Evolutionary conservation across 2,113 vertebrate species (phyloP).

Genomic region (Thymallus thymallus): DNA sequence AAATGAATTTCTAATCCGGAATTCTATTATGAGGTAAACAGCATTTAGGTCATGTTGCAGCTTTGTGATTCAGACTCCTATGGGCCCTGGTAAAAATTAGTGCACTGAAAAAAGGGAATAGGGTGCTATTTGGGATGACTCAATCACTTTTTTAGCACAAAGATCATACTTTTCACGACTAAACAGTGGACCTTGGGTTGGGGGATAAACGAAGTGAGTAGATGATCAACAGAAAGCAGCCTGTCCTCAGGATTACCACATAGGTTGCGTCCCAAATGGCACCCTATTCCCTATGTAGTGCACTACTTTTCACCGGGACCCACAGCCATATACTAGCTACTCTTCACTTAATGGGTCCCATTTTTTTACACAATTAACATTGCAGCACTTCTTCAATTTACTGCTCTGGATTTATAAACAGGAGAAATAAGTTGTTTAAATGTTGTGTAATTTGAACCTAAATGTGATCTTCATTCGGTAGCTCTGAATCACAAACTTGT

Average conservation of each 20-base stretch:
- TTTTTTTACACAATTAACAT: conserved; percentile 61
- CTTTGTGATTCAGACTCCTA: conserved; percentile 1
- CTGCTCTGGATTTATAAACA: conserved; percentile 35
- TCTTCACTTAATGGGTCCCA: conserved; percentile 62
- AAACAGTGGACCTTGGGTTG: conserved; percentile 35
- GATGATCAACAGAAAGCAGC: conserved; percentile 61
- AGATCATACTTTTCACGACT: too few relatives aligned
- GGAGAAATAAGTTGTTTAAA: conserved; percentile 25
- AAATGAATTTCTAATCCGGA: background rate
- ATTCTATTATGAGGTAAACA: background rate
- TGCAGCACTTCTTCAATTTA: conserved; percentile 15
- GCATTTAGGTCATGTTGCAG: background rate
- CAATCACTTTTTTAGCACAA: too few relatives aligned
- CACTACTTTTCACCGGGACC: too few relatives aligned
- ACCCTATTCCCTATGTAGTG: conserved; percentile 18
- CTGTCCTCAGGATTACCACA: conserved; percentile 34
- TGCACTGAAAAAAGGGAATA: too few relatives aligned
- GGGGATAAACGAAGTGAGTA: too few relatives aligned
- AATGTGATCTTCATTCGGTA: conserved; percentile 32
- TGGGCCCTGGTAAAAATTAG: too few relatives aligned
- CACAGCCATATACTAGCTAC: conserved; percentile 24
- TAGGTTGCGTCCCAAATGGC: conserved; percentile 5
- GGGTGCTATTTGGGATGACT: too few relatives aligned
- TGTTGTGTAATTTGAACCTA: conserved; percentile 23
- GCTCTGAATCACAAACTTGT: conserved; percentile 14